Evolutionary conservation across 2,113 vertebrate genomes (phyloP).

Genomic region (Rostratula benghalensis): DNA sequence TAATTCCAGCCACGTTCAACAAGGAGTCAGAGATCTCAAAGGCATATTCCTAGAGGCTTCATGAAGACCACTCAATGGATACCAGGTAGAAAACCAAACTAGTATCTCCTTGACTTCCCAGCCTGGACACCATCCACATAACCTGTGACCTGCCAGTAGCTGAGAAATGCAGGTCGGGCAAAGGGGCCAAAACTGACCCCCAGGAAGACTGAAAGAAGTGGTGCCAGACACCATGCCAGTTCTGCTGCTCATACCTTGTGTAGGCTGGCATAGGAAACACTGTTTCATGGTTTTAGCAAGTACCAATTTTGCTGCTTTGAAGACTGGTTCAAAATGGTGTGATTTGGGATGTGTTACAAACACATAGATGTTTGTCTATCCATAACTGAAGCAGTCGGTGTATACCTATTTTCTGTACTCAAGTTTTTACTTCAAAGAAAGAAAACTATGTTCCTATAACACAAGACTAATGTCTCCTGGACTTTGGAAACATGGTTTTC

Average conservation of each 20-base stretch:
- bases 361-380: not conserved
- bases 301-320: not conserved
- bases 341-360: not conserved
- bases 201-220: not conserved
- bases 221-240: not conserved
- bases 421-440: not conserved
- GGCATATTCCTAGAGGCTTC: not conserved
- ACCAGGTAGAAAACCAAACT: not conserved
- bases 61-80: accelerated
- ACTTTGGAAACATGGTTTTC: not conserved
- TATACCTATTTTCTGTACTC: not conserved
- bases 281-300: not conserved
- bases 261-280: not conserved
- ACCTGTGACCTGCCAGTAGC: not conserved
- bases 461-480: not conserved
- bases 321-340: not conserved
- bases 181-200: not conserved
- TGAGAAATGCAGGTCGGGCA: not conserved
- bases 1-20: not conserved
- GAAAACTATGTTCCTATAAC: not conserved
- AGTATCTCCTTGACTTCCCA: not conserved
- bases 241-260: not conserved
- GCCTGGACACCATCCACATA: not conserved
- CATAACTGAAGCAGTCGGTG: not conserved
- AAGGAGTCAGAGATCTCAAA: not conserved